Evolutionary conservation across 2,797 vertebrate species (phyloP), one percentile per base, ranked within the genome.

Genomic region (Pangasius larnaudii): DNA sequence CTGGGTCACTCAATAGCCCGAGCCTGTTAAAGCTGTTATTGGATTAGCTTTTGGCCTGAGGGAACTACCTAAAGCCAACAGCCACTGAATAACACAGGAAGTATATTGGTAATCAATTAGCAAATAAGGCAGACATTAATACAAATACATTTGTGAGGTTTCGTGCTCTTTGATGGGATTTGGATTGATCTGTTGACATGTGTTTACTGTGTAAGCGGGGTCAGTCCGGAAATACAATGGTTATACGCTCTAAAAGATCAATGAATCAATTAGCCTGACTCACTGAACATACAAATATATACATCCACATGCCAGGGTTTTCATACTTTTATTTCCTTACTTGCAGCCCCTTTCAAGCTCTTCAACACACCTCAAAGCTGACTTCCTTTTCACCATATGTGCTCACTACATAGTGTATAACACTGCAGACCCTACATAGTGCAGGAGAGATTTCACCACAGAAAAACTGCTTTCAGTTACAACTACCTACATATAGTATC

Each of bases 61-160:
- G 85, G 79, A 86, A 16, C 39, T 39, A 22, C 33, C 77, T 63
- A 39, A 36, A 72, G 74, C 74, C 19, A 63, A 81, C 49, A 39
- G n/a, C 30, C 53, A 65, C 58, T 18, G 85, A 79, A 71, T 72
- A 18, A 33, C n/a, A n/a, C 56, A n/a, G 27, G 11, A 10, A 0
- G 2, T 77, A 22, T 56, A 84, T 78, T 42, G 88, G 58, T 80
- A 86, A 91, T 91, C 87, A 86, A 89, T 90, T n/a, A 84, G 65
- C 89, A 87, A 89, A 87, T 82, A 69, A 90, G 61, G 36, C 46
- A 46, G 72, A 87, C 69, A 84, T 71, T 77, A 39, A 87, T 87
- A 61, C 75, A 82, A 84, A 90, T 74, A 82, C 85, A 71, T 67
- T 75, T 75, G 30, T 3, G 39, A 85, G 78, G 39, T 24, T 78